phyloP scores from a whole-genome alignment of 2,888 invertebrate genomes.

The Paralinhomoeus sp. region DNA sequence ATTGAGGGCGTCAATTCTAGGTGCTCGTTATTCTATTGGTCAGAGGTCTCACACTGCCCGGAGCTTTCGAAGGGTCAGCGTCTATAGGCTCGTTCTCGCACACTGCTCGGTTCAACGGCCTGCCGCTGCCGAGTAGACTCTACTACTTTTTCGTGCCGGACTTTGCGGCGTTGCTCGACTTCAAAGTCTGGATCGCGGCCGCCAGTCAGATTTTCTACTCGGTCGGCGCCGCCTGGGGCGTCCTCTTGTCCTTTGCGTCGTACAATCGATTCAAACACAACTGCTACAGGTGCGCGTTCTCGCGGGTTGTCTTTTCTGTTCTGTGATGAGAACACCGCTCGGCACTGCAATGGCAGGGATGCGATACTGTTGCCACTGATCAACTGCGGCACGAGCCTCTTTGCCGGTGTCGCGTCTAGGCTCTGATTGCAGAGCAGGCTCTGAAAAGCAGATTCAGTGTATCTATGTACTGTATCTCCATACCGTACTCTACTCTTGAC shows the following conservation, averaged over 20 bases:
- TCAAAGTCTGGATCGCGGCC: constrained; percentile 27
- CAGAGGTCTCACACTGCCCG: constrained; percentile 7
- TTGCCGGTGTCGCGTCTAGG: constrained; percentile 28
- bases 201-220: constrained; percentile 27
- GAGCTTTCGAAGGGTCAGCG: constrained; percentile 7
- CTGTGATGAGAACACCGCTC: no score
- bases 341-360: constrained; percentile 26
- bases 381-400: constrained; percentile 27
- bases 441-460: no score
- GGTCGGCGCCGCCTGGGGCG: constrained; percentile 27
- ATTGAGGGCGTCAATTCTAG: no score
- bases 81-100: no score
- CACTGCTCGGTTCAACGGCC: no score
- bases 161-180: constrained; percentile 9
- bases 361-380: constrained; percentile 26
- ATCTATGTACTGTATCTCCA: no score
- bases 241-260: constrained; percentile 25
- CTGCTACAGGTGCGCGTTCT: constrained; percentile 25
- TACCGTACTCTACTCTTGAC: no score
- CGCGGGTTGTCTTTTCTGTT: no score
- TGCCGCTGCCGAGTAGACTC: no score
- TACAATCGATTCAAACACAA: constrained; percentile 26
- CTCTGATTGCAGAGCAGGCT: no score
- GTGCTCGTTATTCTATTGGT: constrained; percentile 8
- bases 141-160: constrained; percentile 8